Base-by-base conservation (phyloP, 2,113 vertebrate species). In the Leucopsar rothschildi region DNA sequence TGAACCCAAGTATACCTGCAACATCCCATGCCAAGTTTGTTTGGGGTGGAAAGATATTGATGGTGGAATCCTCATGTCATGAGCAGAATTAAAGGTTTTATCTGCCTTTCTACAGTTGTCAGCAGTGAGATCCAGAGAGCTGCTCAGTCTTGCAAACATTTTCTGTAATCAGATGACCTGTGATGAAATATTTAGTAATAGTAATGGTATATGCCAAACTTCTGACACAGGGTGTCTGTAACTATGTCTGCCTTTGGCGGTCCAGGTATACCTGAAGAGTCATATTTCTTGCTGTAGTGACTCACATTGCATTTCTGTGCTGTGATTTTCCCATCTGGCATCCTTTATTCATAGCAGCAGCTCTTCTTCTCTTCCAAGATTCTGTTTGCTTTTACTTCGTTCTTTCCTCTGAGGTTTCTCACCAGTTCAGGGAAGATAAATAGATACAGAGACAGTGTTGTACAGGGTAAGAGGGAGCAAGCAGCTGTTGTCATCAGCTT, bases 111-210 rank as follows among this genome's bases (percentile, higher is more conserved):
- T 50, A 55, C 55, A 4, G 1, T 18, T 66, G 49, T 95, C 55
- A 77, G 24, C 60, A 86, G 50, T 25, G 61, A 83, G 50, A 90
- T 72, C 37, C 39, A 61, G 66, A 52, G 44, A 76, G 24, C 29
- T 76, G 25, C n/a, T 76, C 75, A 13, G 9, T 39, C 53, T 70
- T 86, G 61, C 50, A 80, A 72, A 57, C 5, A 21, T 55, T 70
- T 92, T 85, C 83, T 44, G 19, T 25, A 56, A 28, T 35, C 76
- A 86, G 27, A 70, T 70, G 45, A 80, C 33, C 14, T 5, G 39
- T 65, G 56, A 82, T 81, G 39, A 92, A 94, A 80, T 94, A 96
- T 86, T 93, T 94, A 77, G 71, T 93, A 85, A 85, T 40, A 87
- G 49, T 49, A 77, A 49, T 24, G 80, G 45, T 39, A 57, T 76